Evolutionary conservation across 2,888 invertebrate species (phyloP).

Genomic region (Temnothorax ravouxi): DNA sequence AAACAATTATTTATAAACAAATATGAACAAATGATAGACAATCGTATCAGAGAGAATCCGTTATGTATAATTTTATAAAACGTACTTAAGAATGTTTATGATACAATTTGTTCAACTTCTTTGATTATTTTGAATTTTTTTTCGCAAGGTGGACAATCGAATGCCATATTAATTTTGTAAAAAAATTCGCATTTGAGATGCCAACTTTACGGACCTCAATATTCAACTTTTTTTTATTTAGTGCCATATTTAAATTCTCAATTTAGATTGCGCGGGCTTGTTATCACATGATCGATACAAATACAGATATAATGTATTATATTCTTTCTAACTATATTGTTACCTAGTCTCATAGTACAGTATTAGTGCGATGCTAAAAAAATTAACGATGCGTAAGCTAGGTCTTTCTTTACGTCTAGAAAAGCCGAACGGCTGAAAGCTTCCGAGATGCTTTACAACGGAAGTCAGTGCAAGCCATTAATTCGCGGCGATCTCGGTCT

Average conservation of each 20-base stretch:
- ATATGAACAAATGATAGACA: no score
- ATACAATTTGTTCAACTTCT: no score
- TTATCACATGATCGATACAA: not conserved
- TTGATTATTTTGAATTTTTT: no score
- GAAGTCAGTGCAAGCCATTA: slow-evolving; percentile 35
- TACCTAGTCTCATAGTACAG: not conserved
- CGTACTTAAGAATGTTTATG: no score
- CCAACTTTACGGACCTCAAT: not conserved
- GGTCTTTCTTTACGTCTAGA: slow-evolving; percentile 25
- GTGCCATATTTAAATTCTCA: not conserved
- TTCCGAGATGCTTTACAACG: not conserved
- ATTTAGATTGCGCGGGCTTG: not conserved
- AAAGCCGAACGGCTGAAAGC: slow-evolving; percentile 7
- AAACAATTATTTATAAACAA: no score
- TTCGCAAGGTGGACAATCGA: no score
- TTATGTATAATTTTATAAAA: no score
- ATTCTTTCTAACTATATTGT: not conserved
- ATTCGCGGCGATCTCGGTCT: slow-evolving; percentile 4
- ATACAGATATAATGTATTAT: not conserved
- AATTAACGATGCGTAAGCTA: slow-evolving; percentile 32
- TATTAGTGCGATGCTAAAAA: not conserved
- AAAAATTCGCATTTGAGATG: no score
- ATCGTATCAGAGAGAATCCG: no score
- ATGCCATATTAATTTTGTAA: no score
- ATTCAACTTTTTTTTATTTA: slow-evolving; percentile 9